These are phyloP conservation scores for Spatula versicolor DNA, from an alignment of 2,797 vertebrate genomes.

Conservation along the genomic window DNA sequence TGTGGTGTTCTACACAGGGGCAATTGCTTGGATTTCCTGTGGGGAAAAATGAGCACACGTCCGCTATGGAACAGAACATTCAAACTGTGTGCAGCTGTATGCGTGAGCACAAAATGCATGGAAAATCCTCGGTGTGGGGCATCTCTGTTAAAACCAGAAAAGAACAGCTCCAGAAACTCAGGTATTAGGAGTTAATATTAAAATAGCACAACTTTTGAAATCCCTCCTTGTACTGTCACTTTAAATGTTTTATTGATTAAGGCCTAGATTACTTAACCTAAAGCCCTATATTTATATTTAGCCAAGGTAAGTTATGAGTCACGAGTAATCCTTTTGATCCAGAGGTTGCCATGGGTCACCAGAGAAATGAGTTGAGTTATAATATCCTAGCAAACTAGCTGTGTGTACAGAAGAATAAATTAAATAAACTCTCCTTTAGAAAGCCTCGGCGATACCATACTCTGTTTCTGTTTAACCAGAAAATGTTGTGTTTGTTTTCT, in stretches of 20 bases:
- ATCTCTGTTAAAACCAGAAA: constrained; percentile 17
- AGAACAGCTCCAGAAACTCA: constrained; percentile 28
- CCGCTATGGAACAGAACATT: background rate
- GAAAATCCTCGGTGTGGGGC: constrained; percentile 25
- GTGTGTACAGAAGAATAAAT: constrained; percentile 69
- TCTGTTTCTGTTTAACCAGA: constrained; percentile 70
- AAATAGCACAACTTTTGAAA: constrained; percentile 44
- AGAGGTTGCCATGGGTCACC: constrained; percentile 70
- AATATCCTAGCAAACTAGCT: constrained; percentile 68
- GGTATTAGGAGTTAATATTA: constrained; percentile 40
- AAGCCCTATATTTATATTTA: constrained; percentile 74
- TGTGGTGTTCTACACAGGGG: constrained; percentile 43
- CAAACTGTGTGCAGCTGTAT: constrained; percentile 17
- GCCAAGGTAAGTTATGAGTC: constrained; percentile 76
- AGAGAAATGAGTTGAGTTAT: constrained; percentile 73
- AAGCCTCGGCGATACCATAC: background rate
- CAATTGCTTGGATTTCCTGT: constrained; percentile 69
- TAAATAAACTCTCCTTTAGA: constrained; percentile 68
- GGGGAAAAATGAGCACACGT: constrained; percentile 13
- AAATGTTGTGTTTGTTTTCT: constrained; percentile 56
- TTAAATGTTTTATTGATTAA: constrained; percentile 76
- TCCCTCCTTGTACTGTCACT: constrained; percentile 66
- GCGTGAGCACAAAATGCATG: background rate
- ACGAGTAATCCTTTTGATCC: constrained; percentile 76
- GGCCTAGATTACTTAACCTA: constrained; percentile 75